Evolutionary conservation across 30 jellyfish, hydroid and myxozoan genomes (phyloP).

Genomic region (Chironex yamaguchii): DNA sequence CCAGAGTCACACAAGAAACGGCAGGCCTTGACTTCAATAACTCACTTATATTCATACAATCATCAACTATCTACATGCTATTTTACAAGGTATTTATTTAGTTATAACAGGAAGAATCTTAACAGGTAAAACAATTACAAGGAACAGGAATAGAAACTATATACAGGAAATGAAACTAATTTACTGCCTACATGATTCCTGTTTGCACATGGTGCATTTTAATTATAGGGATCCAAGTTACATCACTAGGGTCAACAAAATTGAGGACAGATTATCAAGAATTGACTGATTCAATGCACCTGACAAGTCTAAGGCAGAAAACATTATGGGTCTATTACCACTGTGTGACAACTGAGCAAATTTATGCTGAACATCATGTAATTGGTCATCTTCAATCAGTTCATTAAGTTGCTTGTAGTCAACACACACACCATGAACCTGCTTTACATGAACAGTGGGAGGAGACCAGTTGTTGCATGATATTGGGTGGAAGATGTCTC

Average conservation of each 20-base stretch:
- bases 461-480: neutral
- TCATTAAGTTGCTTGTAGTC: neutral
- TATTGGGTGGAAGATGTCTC: neutral
- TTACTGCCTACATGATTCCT: too few relatives aligned
- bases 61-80: too few relatives aligned
- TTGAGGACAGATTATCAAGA: neutral
- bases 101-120: too few relatives aligned
- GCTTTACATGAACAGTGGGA: neutral
- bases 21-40: too few relatives aligned
- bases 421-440: neutral
- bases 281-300: neutral
- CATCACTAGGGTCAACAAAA: neutral
- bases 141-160: too few relatives aligned
- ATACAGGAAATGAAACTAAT: too few relatives aligned
- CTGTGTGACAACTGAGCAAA: neutral
- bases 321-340: neutral
- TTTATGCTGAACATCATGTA: neutral
- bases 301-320: neutral
- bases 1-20: too few relatives aligned
- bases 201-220: too few relatives aligned
- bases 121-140: too few relatives aligned
- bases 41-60: too few relatives aligned
- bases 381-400: neutral
- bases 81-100: too few relatives aligned
- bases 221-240: too few relatives aligned